Conservation (phyloP, 2,797 vertebrate genomes). For the Limnodromus scolopaceus region DNA sequence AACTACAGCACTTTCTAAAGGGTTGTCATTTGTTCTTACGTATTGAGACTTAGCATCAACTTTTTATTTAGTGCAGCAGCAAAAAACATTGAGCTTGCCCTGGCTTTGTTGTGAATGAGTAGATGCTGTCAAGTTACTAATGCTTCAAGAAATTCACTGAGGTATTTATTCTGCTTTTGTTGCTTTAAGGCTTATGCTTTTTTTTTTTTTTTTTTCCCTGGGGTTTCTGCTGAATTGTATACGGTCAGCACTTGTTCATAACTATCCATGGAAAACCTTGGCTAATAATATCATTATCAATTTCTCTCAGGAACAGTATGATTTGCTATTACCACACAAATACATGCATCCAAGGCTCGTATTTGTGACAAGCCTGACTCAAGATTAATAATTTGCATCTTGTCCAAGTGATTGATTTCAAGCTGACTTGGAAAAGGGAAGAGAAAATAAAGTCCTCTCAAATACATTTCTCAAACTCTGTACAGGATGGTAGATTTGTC, state of each 20-base stretch:
- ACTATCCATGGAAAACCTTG: not conserved
- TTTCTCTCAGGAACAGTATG: not conserved
- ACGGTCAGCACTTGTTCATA: not conserved
- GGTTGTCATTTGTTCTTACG: slow-evolving; percentile 36
- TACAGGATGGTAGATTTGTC: not conserved
- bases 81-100: slow-evolving; percentile 29
- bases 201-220: not conserved
- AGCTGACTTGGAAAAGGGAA: not conserved
- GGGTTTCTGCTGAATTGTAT: not conserved
- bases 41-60: slow-evolving; percentile 4
- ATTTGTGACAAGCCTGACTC: not conserved
- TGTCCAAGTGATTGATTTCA: slow-evolving; percentile 21
- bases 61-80: slow-evolving; percentile 43
- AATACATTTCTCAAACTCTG: not conserved
- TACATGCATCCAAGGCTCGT: not conserved
- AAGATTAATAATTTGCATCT: slow-evolving; percentile 48
- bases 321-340: not conserved
- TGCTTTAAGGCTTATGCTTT: slow-evolving; percentile 15
- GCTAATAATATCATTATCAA: not conserved
- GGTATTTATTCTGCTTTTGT: slow-evolving; percentile 45
- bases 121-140: slow-evolving; percentile 54
- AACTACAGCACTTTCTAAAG: not conserved
- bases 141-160: slow-evolving; percentile 28
- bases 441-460: slow-evolving; percentile 41
- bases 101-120: slow-evolving; percentile 32